These are phyloP conservation scores for Tor tambroides DNA, from an alignment of 2,113 vertebrate species.

Conservation along the genomic window DNA sequence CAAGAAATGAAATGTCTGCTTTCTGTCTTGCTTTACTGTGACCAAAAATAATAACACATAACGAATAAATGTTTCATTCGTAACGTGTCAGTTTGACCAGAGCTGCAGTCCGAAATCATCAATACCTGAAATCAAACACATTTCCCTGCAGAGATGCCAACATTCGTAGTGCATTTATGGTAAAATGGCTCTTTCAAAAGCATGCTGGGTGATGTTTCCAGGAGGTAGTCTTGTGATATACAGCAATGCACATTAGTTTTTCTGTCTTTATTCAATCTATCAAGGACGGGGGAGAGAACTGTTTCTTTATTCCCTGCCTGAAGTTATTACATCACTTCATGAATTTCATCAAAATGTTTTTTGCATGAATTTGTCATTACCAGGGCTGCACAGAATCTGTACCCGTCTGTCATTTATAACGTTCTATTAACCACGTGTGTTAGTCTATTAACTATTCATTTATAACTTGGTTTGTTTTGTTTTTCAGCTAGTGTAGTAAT, in stretches of 20 bases:
- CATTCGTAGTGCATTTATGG: conserved; percentile 34
- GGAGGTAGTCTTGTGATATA: conserved; percentile 3
- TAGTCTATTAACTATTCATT: not conserved
- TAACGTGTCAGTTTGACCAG: not conserved
- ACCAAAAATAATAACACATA: not conserved
- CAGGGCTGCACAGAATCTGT: not conserved
- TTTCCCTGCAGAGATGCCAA: conserved; percentile 22
- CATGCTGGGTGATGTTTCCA: not conserved
- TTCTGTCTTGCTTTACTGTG: not conserved
- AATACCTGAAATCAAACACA: conserved; percentile 31
- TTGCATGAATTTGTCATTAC: conserved; percentile 10
- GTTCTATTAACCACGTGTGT: not conserved
- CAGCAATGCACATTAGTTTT: conserved; percentile 17
- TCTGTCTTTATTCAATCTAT: not conserved
- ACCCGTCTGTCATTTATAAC: not conserved
- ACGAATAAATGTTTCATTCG: not conserved
- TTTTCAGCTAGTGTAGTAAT: not conserved
- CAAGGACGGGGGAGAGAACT: not conserved
- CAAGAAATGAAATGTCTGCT: conserved; percentile 16
- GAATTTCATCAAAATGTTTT: conserved; percentile 19
- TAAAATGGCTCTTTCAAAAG: conserved; percentile 2
- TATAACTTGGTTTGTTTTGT: not conserved
- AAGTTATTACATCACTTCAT: conserved; percentile 18
- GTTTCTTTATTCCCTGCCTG: conserved; percentile 12
- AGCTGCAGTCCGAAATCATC: conserved; percentile 23